These are phyloP conservation scores for Amorpha juglandis DNA, from an alignment of 2,888 invertebrate species.

Conservation along the genomic window DNA sequence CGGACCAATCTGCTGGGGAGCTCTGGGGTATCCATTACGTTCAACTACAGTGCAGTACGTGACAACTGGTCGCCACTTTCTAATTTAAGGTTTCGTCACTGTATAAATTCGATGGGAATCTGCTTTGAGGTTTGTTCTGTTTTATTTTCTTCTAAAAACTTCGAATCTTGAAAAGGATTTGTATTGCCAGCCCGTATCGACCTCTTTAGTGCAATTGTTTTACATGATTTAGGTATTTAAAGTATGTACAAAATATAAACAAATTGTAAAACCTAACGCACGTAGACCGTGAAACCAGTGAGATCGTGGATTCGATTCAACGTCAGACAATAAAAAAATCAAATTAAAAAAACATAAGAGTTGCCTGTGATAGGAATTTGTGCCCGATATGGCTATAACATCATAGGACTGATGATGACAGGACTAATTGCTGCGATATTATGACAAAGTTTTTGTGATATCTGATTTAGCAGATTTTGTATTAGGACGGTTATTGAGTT, in stretches of 20 bases:
- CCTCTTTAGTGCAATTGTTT: background rate
- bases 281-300: background rate
- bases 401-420: too few species aligned
- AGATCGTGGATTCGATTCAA: too few species aligned
- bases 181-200: background rate
- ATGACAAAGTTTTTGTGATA: too few species aligned
- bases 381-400: too few species aligned
- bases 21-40: slow-evolving; percentile 69
- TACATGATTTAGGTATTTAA: too few species aligned
- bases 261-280: background rate
- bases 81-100: slow-evolving; percentile 54
- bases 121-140: background rate
- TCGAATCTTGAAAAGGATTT: background rate
- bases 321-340: too few species aligned
- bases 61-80: slow-evolving; percentile 69
- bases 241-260: background rate
- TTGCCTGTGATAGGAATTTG: too few species aligned
- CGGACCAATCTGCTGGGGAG: slow-evolving; percentile 62
- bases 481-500: too few species aligned
- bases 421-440: too few species aligned
- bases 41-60: slow-evolving; percentile 52
- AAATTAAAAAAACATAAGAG: too few species aligned
- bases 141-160: too few species aligned
- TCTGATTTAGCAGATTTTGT: too few species aligned
- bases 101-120: slow-evolving; percentile 37